phyloP scores from a whole-genome alignment of 2,797 vertebrate species.

The Enteromius mattozi region DNA sequence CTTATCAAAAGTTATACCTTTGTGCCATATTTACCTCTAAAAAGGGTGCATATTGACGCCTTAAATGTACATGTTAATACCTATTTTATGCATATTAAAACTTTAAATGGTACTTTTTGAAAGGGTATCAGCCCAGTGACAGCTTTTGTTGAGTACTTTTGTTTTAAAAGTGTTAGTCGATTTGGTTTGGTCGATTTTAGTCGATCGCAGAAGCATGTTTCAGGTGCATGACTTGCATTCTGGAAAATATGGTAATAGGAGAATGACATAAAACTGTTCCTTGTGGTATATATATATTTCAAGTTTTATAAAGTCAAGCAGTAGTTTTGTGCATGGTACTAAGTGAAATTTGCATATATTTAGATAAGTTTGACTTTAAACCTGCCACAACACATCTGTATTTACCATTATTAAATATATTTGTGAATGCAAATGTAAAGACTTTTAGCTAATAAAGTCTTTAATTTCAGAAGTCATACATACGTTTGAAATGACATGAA shows the following conservation, averaged over 20 bases:
- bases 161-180: not conserved
- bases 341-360: not conserved
- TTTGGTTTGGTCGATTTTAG: not conserved
- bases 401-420: not conserved
- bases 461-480: not conserved
- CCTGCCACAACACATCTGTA: not conserved
- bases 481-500: not conserved
- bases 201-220: not conserved
- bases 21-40: not conserved
- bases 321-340: not conserved
- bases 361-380: not conserved
- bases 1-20: not conserved
- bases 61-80: not conserved
- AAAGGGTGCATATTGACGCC: not conserved
- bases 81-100: not conserved
- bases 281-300: not conserved
- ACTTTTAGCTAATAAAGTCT: not conserved
- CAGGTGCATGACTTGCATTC: not conserved
- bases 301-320: not conserved
- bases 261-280: not conserved
- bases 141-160: not conserved
- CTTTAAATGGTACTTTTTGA: not conserved
- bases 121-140: not conserved
- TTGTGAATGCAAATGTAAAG: not conserved
- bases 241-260: not conserved